Conservation (phyloP, 2,113 vertebrate genomes). For the Prionailurus bengalensis region DNA sequence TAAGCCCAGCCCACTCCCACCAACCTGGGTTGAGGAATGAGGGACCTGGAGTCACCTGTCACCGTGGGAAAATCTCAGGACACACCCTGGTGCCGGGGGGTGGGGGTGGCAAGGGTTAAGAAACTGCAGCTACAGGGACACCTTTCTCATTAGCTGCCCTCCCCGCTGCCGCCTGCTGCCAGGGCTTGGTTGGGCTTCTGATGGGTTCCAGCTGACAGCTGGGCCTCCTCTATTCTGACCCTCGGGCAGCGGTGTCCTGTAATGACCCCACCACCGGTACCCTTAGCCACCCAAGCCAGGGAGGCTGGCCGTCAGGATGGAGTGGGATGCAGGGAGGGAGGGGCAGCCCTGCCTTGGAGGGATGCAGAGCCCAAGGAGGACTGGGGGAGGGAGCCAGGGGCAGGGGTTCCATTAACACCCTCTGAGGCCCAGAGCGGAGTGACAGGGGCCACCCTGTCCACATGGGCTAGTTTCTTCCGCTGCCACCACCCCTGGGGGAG, state of each 20-base stretch:
- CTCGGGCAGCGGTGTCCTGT: constrained; percentile 70
- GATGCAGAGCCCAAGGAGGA: not conserved
- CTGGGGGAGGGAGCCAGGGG: not conserved
- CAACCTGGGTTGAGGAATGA: not conserved
- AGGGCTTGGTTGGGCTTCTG: constrained; percentile 67
- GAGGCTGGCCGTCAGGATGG: not conserved
- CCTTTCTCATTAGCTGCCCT: constrained; percentile 53
- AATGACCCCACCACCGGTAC: constrained; percentile 54
- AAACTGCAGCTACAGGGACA: not conserved
- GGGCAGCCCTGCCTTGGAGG: not conserved
- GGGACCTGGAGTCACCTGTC: not conserved
- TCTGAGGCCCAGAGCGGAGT: not conserved
- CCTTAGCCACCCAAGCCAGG: not conserved
- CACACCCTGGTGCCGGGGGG: not conserved
- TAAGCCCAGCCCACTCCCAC: not conserved
- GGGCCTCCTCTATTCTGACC: constrained; percentile 70
- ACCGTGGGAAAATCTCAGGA: not conserved
- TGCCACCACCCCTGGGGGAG: not conserved
- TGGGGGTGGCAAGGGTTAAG: constrained; percentile 62
- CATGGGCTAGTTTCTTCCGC: not conserved
- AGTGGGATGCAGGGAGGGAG: not conserved
- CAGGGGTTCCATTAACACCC: not conserved
- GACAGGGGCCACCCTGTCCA: not conserved
- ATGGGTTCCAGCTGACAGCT: constrained; percentile 81
- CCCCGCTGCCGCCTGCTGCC: constrained; percentile 31